These are phyloP conservation scores for Hedya salicella DNA, from an alignment of 2,888 invertebrate genomes.

Conservation along the genomic window DNA sequence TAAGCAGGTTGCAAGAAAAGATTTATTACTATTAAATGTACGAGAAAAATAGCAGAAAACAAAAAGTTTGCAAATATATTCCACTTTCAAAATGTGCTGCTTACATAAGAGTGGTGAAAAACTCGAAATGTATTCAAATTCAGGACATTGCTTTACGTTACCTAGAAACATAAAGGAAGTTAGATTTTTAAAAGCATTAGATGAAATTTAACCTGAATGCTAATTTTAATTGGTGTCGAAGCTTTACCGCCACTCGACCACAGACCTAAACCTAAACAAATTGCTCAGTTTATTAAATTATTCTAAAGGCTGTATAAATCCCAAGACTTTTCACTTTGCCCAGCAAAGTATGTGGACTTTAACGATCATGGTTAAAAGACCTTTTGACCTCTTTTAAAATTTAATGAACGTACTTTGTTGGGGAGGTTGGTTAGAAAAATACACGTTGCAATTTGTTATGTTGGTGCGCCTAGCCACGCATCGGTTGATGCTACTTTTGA, in stretches of 20 bases:
- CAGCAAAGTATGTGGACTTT: conserved; percentile 70
- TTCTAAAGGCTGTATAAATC: conserved; percentile 12
- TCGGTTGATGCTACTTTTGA: conserved; percentile 26
- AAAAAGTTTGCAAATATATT: background rate
- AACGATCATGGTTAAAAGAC: conserved; percentile 69
- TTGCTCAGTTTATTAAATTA: conserved; percentile 22
- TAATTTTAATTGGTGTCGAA: conserved; percentile 33
- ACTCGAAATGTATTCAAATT: background rate
- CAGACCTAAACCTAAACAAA: conserved; percentile 36
- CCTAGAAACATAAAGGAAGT: background rate
- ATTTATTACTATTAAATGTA: background rate
- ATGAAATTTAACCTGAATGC: conserved; percentile 5
- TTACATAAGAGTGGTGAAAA: background rate
- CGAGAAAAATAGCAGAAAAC: background rate
- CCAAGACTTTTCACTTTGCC: conserved; percentile 63
- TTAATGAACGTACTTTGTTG: conserved; percentile 57
- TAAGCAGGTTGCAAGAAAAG: background rate
- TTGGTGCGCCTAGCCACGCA: conserved; percentile 12
- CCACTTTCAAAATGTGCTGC: background rate
- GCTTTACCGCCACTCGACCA: conserved; percentile 8
- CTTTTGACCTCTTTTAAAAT: conserved; percentile 52
- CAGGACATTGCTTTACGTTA: background rate
- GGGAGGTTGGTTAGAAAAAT: conserved; percentile 48
- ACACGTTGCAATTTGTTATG: conserved; percentile 35
- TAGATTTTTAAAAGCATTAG: conserved; percentile 3